Evolutionary conservation across 2,888 invertebrate species (phyloP).

Genomic region (Elaeidobius kamerunicus): DNA sequence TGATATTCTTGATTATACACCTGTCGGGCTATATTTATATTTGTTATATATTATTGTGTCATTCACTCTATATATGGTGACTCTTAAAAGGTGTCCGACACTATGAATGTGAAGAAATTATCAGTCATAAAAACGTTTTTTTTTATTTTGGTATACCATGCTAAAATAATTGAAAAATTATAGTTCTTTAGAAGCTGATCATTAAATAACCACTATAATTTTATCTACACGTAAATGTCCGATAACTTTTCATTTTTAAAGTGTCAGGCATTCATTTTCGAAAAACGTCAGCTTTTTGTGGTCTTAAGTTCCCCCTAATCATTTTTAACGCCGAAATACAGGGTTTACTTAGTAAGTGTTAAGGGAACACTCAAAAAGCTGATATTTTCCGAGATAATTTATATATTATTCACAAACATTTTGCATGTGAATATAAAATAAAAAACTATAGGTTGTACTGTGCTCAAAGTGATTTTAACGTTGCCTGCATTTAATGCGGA

Average conservation of each 20-base stretch:
- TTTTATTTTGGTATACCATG: no score
- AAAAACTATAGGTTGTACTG: conserved; percentile 16
- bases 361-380: conserved; percentile 1
- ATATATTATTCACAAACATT: not conserved
- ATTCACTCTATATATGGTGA: conserved; percentile 14
- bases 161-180: no score
- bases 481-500: conserved; percentile 18
- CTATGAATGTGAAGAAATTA: not conserved
- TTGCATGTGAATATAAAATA: not conserved
- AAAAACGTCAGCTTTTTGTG: not conserved
- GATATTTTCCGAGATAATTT: not conserved
- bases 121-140: no score
- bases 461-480: conserved; percentile 11
- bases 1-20: conserved; percentile 42
- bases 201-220: no score
- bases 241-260: no score
- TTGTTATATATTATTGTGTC: conserved; percentile 22
- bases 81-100: not conserved
- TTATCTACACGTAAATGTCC: no score
- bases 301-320: conserved; percentile 9
- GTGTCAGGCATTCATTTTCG: no score
- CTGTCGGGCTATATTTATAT: conserved; percentile 32
- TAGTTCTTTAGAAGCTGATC: no score
- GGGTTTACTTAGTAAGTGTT: conserved; percentile 21
- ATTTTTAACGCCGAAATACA: conserved; percentile 16